Percentiles rank a stretch among this genome's conserved stretches.
Evolutionary conservation across 2,888 invertebrate genomes (phyloP).

Genomic region (Acanthosepion esculentum): DNA sequence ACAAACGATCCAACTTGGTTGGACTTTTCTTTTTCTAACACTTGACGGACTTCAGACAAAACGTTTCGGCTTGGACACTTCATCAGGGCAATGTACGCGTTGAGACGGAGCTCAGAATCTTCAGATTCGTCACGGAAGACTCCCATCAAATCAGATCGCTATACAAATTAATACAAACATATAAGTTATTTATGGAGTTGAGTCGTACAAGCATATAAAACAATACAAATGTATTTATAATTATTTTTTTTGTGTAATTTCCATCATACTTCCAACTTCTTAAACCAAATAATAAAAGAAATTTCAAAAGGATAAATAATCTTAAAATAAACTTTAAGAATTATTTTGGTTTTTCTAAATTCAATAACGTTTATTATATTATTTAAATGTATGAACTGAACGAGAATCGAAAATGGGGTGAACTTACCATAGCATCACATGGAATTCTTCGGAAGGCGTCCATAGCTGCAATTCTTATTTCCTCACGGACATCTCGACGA

Average conservation of each 20-base stretch:
- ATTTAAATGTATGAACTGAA: too few relatives aligned
- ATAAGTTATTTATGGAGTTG: too few relatives aligned
- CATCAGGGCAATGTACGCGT: constrained; percentile 91
- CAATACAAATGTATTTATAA: too few relatives aligned
- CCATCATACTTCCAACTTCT: too few relatives aligned
- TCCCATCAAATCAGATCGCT: constrained; percentile 76
- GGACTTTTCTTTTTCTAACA: constrained; percentile 62
- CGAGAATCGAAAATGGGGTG: background rate
- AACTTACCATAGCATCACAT: constrained; percentile 76
- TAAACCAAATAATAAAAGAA: too few relatives aligned
- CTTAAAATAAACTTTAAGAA: background rate
- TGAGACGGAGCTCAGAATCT: constrained; percentile 89
- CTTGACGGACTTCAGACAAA: constrained; percentile 81
- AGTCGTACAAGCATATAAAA: too few relatives aligned
- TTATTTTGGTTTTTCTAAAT: background rate
- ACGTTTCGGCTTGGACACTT: constrained; percentile 87
- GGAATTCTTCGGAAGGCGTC: constrained; percentile 84
- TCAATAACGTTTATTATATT: background rate
- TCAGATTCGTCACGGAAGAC: constrained; percentile 83
- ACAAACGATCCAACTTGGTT: constrained; percentile 94
- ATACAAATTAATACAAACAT: constrained; percentile 49
- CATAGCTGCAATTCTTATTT: constrained; percentile 85
- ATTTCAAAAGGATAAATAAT: too few relatives aligned
- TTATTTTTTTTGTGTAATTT: too few relatives aligned
- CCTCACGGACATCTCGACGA: constrained; percentile 80